Evolutionary conservation across 1,140 invertebrate species (phyloP).

Genomic region (Brachionus sp.): DNA sequence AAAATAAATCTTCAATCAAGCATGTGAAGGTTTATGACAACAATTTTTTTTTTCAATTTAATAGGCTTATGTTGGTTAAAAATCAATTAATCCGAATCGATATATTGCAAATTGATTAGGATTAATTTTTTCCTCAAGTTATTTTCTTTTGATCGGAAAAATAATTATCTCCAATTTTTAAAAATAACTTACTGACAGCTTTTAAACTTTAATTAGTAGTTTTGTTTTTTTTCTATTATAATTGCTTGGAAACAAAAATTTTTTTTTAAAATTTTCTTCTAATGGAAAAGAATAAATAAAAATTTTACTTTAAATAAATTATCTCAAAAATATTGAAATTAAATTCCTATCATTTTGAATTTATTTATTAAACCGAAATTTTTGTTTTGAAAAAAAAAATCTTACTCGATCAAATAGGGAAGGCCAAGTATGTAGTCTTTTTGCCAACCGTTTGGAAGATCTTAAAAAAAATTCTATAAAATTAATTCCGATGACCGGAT

Average conservation of each 20-base stretch:
- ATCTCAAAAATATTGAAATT: background rate
- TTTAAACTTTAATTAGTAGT: background rate
- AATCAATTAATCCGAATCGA: background rate
- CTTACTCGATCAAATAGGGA: constrained; percentile 38
- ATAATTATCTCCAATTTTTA: too few species aligned
- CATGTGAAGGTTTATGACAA: background rate
- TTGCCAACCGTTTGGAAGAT: constrained; percentile 45
- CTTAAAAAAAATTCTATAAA: background rate
- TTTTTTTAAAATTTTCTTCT: background rate
- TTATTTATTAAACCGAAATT: background rate
- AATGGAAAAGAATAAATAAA: background rate
- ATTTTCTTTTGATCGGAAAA: background rate
- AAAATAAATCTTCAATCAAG: background rate
- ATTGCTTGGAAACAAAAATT: background rate
- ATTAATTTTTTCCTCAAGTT: background rate
- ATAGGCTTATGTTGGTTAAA: background rate
- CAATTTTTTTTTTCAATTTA: background rate
- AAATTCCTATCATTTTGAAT: background rate
- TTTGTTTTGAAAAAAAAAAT: background rate
- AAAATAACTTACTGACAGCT: background rate
- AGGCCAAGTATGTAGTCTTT: constrained; percentile 42
- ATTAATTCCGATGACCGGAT: background rate
- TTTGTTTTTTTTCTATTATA: background rate
- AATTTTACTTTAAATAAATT: background rate
- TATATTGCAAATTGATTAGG: background rate